Evolutionary conservation across 2,888 invertebrate genomes (phyloP).

Genomic region (Xestia xanthographa): DNA sequence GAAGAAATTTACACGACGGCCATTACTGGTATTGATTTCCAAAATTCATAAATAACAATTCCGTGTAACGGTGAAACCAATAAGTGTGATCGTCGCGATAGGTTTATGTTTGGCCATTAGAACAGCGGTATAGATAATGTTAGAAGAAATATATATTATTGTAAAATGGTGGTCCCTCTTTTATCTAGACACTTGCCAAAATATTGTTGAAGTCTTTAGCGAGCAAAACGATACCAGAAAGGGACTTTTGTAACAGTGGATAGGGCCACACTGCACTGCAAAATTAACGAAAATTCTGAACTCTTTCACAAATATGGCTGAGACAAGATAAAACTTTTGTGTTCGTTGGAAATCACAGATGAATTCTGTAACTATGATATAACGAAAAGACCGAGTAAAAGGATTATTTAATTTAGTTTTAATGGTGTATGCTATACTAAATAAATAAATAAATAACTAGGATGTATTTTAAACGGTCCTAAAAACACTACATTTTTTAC

Average conservation of each 20-base stretch:
- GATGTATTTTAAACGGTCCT: background rate
- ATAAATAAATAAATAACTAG: background rate
- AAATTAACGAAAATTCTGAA: background rate
- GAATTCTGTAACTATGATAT: background rate
- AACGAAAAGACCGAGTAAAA: too few species aligned
- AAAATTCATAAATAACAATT: slow-evolving; percentile 72
- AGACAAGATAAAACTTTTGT: background rate
- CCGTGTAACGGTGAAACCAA: slow-evolving; percentile 69
- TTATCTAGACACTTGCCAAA: background rate
- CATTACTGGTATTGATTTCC: slow-evolving; percentile 70
- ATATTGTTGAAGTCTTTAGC: background rate
- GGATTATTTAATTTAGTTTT: too few species aligned
- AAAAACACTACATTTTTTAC: background rate
- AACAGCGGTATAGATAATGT: slow-evolving; percentile 20
- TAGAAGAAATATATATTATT: background rate
- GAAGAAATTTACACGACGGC: slow-evolving; percentile 61
- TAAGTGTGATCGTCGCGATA: slow-evolving; percentile 64
- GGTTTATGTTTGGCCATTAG: slow-evolving; percentile 45
- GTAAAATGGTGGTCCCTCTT: background rate
- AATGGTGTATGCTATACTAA: too few species aligned
- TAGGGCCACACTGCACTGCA: background rate
- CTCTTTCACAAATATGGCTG: background rate
- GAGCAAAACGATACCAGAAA: background rate
- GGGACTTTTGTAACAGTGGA: background rate
- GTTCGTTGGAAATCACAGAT: background rate